These are phyloP conservation scores for Phycodurus eques DNA, from an alignment of 2,113 vertebrate genomes.

Conservation along the genomic window DNA sequence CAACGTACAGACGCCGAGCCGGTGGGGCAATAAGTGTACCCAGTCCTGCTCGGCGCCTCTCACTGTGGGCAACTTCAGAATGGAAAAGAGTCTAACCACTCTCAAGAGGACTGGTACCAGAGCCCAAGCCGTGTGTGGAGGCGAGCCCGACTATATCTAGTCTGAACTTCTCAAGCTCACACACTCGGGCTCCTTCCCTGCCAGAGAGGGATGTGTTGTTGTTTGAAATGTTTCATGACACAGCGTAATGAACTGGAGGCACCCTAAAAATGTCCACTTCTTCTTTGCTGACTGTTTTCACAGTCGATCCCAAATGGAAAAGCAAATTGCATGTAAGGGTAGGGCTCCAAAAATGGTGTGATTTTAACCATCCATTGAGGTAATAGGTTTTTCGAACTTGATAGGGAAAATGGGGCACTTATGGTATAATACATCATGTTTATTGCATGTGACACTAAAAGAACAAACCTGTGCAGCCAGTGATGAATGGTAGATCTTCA, in stretches of 20 bases:
- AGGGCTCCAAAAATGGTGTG: conserved; percentile 34
- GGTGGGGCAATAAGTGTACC: no score
- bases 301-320: conserved; percentile 32
- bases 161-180: no score
- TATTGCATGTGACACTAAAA: conserved; percentile 13
- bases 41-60: no score
- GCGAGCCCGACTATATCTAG: no score
- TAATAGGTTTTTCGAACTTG: conserved; percentile 6
- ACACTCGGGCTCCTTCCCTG: no score
- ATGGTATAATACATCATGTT: conserved; percentile 27
- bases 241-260: conserved; percentile 31
- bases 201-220: neutral
- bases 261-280: conserved; percentile 16
- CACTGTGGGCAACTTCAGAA: no score
- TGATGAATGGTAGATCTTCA: neutral
- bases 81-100: no score
- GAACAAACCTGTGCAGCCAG: neutral
- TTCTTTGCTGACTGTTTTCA: conserved; percentile 37
- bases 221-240: neutral
- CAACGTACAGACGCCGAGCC: no score
- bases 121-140: no score
- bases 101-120: no score
- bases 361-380: conserved; percentile 39
- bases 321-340: conserved; percentile 38
- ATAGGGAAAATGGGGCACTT: neutral